Percentiles rank a stretch among this genome's conserved stretches.
These are phyloP conservation scores for Oreochromis aureus DNA, from an alignment of 2,113 vertebrate species.

Conservation along the genomic window DNA sequence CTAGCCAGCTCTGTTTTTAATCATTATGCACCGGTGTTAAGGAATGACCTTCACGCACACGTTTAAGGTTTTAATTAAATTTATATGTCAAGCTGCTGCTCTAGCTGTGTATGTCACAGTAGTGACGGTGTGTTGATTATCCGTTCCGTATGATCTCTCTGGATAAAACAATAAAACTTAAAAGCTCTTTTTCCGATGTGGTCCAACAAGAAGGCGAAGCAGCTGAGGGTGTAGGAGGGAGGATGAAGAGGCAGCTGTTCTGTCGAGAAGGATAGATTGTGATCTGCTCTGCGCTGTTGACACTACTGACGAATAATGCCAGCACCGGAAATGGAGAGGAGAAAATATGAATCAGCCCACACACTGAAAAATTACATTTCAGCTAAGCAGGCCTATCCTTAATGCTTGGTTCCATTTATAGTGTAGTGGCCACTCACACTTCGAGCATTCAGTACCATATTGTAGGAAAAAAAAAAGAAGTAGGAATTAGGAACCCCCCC, in stretches of 20 bases:
- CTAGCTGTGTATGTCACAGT: neutral
- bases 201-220: slow-evolving; percentile 34
- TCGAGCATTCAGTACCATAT: neutral
- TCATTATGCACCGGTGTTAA: slow-evolving; percentile 27
- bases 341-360: slow-evolving; percentile 15
- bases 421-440: neutral
- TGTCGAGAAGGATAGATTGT: slow-evolving; percentile 19
- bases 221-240: slow-evolving; percentile 47
- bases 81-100: neutral
- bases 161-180: slow-evolving; percentile 11
- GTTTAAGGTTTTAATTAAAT: slow-evolving; percentile 19
- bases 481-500: neutral
- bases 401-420: neutral
- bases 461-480: too few species aligned
- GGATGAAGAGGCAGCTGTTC: slow-evolving; percentile 52
- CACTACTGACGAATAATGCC: neutral
- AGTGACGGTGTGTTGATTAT: neutral
- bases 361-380: neutral
- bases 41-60: neutral
- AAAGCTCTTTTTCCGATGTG: neutral
- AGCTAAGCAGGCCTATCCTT: neutral
- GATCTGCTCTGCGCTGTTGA: slow-evolving; percentile 36
- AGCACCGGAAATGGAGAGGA: neutral
- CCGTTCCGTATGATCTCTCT: slow-evolving; percentile 2
- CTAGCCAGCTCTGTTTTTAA: neutral